Evolutionary conservation across 2,888 invertebrate species (phyloP), one percentile per base, ranked within the genome.

Genomic region (Cotesia congregata): DNA sequence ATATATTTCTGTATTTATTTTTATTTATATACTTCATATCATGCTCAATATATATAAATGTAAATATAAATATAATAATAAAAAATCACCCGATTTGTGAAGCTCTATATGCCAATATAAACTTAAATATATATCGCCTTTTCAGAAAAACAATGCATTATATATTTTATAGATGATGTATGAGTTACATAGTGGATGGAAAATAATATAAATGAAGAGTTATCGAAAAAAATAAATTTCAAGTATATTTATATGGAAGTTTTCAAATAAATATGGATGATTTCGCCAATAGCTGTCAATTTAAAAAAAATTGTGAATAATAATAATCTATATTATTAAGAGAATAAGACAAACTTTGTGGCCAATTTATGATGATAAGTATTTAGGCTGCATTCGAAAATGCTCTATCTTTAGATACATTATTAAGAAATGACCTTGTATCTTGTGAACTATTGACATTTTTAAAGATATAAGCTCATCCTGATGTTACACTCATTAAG

Each of bases 81-180:
- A 20, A 64, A 15, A 50, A 9, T 38, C 3, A 15, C 30, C 9
- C 61, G 50, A 70, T 71, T 60, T 17, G 30, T 9, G 59, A 59
- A 61, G 50, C 65, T 39, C 38, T 59, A 38, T 12, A 69, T 30
- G 65, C 17, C 75, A 70, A 75, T 75, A 75, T 59, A 71, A 70
- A 75, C 67, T 65, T 17, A 59, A 64, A 65, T 65, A 59, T 4
- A 50, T 50, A 50, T 9, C 50, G 12, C 64, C 41, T 2, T 12
- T 65, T 64, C 15, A 70, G 12, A 40, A 39, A 39, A 20, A 20
- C 12, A 38, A 65, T 70, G 60, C 30, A 30, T 30, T 30, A 30
- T 30, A 30, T 30, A 30, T 30, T 30, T 3, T 30, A 71, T 71
- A 59, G 20, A 17, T 17, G 12, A 17, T 39, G 50, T 5, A n/a